Evolutionary conservation across 2,888 invertebrate species (phyloP), one percentile per base, ranked within the genome.

Genomic region (Stenodema calcarata): DNA sequence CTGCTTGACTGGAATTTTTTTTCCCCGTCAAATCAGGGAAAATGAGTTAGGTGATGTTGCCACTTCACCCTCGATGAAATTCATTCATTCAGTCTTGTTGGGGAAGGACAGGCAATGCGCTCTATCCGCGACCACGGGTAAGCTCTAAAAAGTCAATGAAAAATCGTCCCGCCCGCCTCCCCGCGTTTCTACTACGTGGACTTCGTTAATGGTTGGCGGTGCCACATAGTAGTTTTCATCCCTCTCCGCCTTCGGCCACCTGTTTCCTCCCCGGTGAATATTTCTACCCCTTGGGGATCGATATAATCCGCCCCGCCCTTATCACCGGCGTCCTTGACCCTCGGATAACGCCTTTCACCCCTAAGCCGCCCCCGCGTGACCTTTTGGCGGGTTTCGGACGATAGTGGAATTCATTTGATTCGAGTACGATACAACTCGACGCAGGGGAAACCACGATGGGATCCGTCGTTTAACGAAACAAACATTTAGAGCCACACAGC

Each of bases 61-160:
- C n/a, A n/a, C n/a, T n/a, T n/a, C n/a, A n/a, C n/a, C n/a, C n/a
- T n/a, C n/a, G n/a, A n/a, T n/a, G n/a, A n/a, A n/a, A n/a, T n/a
- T n/a, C n/a, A n/a, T 42, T 11, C 11, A 42, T 11, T 42, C 42
- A 42, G 11, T 42, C 7, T 42, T 42, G 62, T 62, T 62, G 62
- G 62, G 62, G 18, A 62, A 62, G 62, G 62, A 23, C 62, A 62
- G 62, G 18, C 73, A 1, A 1, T 35, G 73, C 73, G 35, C 30
- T 73, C 73, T 73, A 73, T 73, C 73, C 73, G 18, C 73, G 73
- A 73, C 73, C 73, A n/a, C 16, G 73, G 35, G 16, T 35, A 73
- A 73, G 11, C 35, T 41, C 62, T 23, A 6, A 1, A 35, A 41
- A 30, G 14, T 73, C 35, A 73, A 73, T 73, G 73, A 35, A 73